These are phyloP conservation scores for Philopotamus ludificatus DNA, from an alignment of 1,140 invertebrate species.

Conservation along the genomic window DNA sequence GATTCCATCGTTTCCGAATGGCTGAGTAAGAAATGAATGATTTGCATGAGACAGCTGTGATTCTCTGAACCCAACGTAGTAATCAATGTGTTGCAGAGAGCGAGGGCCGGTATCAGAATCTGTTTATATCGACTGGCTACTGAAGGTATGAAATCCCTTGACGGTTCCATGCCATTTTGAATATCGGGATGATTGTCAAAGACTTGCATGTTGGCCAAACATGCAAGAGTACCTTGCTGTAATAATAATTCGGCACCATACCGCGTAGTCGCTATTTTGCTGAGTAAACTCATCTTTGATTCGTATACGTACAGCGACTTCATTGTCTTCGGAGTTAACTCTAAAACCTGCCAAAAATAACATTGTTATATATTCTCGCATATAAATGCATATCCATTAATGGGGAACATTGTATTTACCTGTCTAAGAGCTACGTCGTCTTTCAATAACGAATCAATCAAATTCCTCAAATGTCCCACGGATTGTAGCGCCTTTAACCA, in stretches of 20 bases:
- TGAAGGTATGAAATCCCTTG: constrained; percentile 44
- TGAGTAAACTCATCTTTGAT: constrained; percentile 81
- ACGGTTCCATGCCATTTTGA: constrained; percentile 45
- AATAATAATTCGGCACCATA: constrained; percentile 75
- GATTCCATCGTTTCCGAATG: constrained; percentile 79
- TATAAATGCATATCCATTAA: neutral
- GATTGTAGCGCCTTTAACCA: constrained; percentile 74
- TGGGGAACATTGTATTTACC: constrained; percentile 40
- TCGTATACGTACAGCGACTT: constrained; percentile 83
- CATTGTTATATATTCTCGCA: constrained; percentile 4
- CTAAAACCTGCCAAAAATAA: constrained; percentile 57
- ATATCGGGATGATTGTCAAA: constrained; percentile 76
- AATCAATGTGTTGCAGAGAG: constrained; percentile 77
- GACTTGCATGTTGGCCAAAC: constrained; percentile 74
- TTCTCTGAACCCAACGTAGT: constrained; percentile 81
- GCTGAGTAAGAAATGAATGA: constrained; percentile 72
- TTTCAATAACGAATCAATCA: constrained; percentile 76
- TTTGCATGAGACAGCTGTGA: constrained; percentile 74
- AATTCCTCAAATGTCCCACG: constrained; percentile 79
- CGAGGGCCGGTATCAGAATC: constrained; percentile 75
- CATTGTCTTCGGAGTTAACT: constrained; percentile 67
- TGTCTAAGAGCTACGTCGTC: constrained; percentile 70
- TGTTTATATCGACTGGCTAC: constrained; percentile 68
- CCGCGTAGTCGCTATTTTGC: constrained; percentile 68
- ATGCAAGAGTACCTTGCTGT: constrained; percentile 70